phyloP scores from a whole-genome alignment of 2,797 vertebrate species.

The Lagodon rhomboides region DNA sequence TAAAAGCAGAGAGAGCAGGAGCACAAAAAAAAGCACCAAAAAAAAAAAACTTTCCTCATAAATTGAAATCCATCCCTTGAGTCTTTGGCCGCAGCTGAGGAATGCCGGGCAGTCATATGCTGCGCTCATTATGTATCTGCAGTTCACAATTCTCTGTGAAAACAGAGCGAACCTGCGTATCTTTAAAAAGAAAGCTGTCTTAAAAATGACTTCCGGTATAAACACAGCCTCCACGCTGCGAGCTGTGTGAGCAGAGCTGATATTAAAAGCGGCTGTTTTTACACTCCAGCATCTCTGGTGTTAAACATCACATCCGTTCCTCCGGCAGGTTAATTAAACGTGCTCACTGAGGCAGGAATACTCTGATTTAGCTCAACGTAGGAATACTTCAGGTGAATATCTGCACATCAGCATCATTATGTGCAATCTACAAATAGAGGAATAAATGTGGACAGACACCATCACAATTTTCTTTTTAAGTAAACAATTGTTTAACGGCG shows the following conservation, averaged over 20 bases:
- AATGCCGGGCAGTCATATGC: slow-evolving; percentile 66
- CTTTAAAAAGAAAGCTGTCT: slow-evolving; percentile 45
- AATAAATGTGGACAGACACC: background rate
- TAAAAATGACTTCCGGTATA: slow-evolving; percentile 25
- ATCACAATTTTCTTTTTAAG: background rate
- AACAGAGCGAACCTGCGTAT: slow-evolving; percentile 33
- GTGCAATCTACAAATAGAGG: background rate
- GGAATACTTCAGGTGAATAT: background rate
- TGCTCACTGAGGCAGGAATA: background rate
- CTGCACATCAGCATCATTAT: background rate
- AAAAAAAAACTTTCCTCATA: slow-evolving; percentile 39
- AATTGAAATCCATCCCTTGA: slow-evolving; percentile 57
- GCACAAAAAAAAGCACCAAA: slow-evolving; percentile 5
- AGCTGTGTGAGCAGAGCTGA: slow-evolving; percentile 70
- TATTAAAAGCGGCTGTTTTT: slow-evolving; percentile 57
- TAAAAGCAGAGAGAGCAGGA: slow-evolving; percentile 41
- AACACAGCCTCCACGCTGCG: slow-evolving; percentile 50
- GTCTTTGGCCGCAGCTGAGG: slow-evolving; percentile 52
- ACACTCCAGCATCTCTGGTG: slow-evolving; percentile 14
- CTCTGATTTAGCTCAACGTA: background rate
- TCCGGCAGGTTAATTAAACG: background rate
- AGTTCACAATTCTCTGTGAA: slow-evolving; percentile 23
- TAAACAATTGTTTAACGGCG: background rate
- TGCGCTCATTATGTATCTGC: slow-evolving; percentile 54
- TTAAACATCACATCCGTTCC: background rate